phyloP scores from a whole-genome alignment of 2,888 invertebrate species.

The Cenopis cana region DNA sequence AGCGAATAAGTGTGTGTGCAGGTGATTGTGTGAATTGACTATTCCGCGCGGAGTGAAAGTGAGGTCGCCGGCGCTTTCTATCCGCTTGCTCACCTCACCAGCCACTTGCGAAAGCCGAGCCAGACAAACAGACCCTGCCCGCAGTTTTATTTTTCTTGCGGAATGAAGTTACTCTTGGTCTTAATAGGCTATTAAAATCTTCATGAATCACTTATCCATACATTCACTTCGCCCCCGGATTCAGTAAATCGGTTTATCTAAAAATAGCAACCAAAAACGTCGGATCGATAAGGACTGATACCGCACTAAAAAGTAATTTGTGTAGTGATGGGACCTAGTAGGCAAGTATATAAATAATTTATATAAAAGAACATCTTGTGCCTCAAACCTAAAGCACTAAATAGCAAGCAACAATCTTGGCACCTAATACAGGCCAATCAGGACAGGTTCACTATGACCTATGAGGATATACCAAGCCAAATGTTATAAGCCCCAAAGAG shows the following conservation, averaged over 20 bases:
- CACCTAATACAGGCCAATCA: not conserved
- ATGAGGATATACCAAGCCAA: not conserved
- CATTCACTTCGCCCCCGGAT: too few relatives aligned
- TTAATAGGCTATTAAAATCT: too few relatives aligned
- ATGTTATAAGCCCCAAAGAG: not conserved
- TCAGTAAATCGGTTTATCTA: too few relatives aligned
- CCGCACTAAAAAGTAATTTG: too few relatives aligned
- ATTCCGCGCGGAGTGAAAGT: conserved; percentile 74
- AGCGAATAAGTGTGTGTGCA: not conserved
- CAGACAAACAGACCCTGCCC: conserved; percentile 13
- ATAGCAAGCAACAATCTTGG: not conserved
- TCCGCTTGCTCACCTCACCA: conserved; percentile 57
- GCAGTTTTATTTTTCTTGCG: not conserved
- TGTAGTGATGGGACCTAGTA: too few relatives aligned
- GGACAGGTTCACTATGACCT: not conserved
- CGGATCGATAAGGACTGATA: too few relatives aligned
- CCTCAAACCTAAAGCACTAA: not conserved
- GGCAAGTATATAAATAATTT: not conserved
- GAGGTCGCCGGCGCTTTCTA: conserved; percentile 82
- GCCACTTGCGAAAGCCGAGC: conserved; percentile 72
- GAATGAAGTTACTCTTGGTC: not conserved
- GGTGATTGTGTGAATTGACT: conserved; percentile 48
- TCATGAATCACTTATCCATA: too few relatives aligned
- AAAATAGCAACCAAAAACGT: too few relatives aligned
- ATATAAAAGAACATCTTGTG: not conserved